Evolutionary conservation across 2,888 invertebrate species (phyloP).

Genomic region (Zygothrica quintamaculata): DNA sequence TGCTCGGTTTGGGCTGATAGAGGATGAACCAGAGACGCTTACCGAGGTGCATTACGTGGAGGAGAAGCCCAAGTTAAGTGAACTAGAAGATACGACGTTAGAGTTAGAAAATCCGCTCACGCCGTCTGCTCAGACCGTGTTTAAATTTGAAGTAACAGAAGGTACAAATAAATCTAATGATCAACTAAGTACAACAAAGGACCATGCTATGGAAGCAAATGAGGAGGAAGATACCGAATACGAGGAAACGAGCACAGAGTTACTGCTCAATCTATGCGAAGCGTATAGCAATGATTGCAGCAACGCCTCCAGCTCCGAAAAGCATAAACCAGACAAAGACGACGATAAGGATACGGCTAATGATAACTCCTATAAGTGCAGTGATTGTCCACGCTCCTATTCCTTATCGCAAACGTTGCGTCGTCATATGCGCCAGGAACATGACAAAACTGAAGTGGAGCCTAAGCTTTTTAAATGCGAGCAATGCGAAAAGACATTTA

Average conservation of each 20-base stretch:
- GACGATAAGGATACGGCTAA: background rate
- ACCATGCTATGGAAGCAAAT: background rate
- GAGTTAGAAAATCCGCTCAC: slow-evolving; percentile 65
- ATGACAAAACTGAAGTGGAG: slow-evolving; percentile 24
- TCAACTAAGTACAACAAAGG: background rate
- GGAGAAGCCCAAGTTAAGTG: slow-evolving; percentile 59
- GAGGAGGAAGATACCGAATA: slow-evolving; percentile 6
- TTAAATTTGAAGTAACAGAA: slow-evolving; percentile 12
- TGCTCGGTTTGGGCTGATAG: slow-evolving; percentile 60
- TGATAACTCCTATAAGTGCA: slow-evolving; percentile 46
- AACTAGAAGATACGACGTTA: slow-evolving; percentile 44
- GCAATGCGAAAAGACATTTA: slow-evolving; percentile 58
- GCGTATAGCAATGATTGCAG: slow-evolving; percentile 32
- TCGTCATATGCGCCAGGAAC: slow-evolving; percentile 60
- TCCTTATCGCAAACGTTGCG: slow-evolving; percentile 41
- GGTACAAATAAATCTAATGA: slow-evolving; percentile 22
- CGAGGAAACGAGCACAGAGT: slow-evolving; percentile 31
- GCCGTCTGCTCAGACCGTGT: slow-evolving; percentile 18
- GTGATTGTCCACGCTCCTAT: slow-evolving; percentile 50
- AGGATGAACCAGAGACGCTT: slow-evolving; percentile 51
- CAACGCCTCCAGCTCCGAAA: background rate
- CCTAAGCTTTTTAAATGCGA: slow-evolving; percentile 30
- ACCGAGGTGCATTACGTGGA: slow-evolving; percentile 65
- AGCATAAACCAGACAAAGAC: background rate
- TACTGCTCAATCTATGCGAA: slow-evolving; percentile 44